These are phyloP conservation scores for Columba guinea DNA, from an alignment of 2,797 vertebrate genomes.

Conservation along the genomic window DNA sequence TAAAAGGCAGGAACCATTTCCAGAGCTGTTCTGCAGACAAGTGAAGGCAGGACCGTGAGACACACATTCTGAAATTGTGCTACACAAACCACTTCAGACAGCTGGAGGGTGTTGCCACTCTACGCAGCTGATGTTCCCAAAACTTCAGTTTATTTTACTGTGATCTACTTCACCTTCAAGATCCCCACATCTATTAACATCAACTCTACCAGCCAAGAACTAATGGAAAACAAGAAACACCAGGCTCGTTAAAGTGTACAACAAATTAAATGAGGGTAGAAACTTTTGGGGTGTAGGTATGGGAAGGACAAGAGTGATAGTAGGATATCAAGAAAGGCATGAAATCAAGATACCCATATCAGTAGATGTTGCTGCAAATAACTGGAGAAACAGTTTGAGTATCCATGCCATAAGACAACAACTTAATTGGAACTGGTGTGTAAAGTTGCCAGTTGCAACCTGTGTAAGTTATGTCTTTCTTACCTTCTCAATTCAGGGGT, in stretches of 20 bases:
- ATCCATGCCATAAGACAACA: neutral
- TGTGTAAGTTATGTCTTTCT: neutral
- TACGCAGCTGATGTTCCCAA: neutral
- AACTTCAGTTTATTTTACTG: neutral
- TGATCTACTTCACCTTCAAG: neutral
- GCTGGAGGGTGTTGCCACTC: neutral
- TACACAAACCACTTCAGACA: neutral
- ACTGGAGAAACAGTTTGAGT: neutral
- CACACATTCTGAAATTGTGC: neutral
- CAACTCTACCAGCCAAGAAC: neutral
- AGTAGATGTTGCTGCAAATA: neutral
- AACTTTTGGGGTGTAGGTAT: neutral
- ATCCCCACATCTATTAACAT: neutral
- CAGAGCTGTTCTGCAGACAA: neutral
- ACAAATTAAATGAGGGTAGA: neutral
- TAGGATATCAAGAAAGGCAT: neutral
- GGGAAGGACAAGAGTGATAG: neutral
- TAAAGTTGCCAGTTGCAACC: neutral
- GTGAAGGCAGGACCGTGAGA: too few species aligned
- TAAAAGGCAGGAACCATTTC: neutral
- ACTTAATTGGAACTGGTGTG: neutral
- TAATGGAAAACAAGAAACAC: neutral
- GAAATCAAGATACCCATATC: neutral
- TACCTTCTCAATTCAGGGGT: neutral
- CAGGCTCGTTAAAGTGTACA: rapidly evolving